Evolutionary conservation across 2,888 invertebrate genomes (phyloP).

Genomic region (Drosophila vallismaia): DNA sequence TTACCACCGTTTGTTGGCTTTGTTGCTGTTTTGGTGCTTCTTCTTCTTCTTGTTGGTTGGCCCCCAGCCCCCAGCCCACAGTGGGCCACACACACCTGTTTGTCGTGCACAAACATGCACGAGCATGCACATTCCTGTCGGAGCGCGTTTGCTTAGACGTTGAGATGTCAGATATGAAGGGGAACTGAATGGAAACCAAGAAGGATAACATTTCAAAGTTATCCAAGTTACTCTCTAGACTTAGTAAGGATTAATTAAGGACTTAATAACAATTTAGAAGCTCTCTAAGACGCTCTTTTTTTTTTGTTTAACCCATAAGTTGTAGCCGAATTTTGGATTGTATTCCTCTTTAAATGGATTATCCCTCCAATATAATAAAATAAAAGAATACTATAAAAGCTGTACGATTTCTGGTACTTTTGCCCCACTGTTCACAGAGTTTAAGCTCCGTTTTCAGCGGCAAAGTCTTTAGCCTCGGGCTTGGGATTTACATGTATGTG

Average conservation of each 20-base stretch:
- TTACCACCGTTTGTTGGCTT: slow-evolving; percentile 43
- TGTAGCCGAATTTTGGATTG: too few relatives aligned
- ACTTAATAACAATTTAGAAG: too few relatives aligned
- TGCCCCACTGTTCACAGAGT: slow-evolving; percentile 14
- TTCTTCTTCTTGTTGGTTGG: not conserved
- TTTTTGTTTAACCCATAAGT: too few relatives aligned
- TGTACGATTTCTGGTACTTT: not conserved
- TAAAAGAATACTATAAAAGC: not conserved
- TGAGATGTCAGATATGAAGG: not conserved
- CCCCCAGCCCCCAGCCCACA: slow-evolving; percentile 19
- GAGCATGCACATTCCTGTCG: not conserved
- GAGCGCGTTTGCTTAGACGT: not conserved
- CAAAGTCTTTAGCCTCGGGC: slow-evolving; percentile 20
- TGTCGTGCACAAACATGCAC: slow-evolving; percentile 9
- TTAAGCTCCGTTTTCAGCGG: slow-evolving; percentile 17
- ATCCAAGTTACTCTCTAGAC: not conserved
- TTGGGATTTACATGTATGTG: not conserved
- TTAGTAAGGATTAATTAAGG: too few relatives aligned
- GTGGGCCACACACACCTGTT: slow-evolving; percentile 37
- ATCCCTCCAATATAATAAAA: too few relatives aligned
- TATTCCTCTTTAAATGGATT: too few relatives aligned
- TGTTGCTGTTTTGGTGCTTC: slow-evolving; percentile 19
- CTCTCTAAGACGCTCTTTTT: too few relatives aligned
- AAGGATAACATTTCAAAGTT: not conserved
- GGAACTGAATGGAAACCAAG: not conserved